Evolutionary conservation across 2,113 vertebrate species (phyloP), one percentile per base, ranked within the genome.

Genomic region (Argyrosomus japonicus): DNA sequence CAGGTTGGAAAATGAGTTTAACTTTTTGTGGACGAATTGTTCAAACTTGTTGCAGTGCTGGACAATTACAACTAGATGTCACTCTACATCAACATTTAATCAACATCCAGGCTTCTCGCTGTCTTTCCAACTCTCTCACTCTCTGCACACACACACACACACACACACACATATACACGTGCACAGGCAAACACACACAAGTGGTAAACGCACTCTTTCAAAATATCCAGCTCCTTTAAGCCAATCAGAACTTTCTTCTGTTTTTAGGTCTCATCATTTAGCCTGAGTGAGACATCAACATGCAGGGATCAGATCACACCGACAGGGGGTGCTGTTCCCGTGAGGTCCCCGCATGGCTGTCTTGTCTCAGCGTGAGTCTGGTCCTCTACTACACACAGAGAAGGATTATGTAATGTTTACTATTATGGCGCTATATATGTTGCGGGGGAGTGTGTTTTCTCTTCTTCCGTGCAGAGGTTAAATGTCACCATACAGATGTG

Each of bases 401-500:
- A 67, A 72, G 27, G 82, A 91, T 95, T 95, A 93, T 94, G 93
- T 95, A 93, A 95, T 91, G 75, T 89, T 87, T 88, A 87, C 85
- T 92, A 88, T 89, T 87, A 68, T 73, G 75, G 32, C 67, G 71
- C 60, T 80, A 23, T 40, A 68, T 92, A 57, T 61, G 70, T 47
- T 43, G 58, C 45, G 48, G 62, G 23, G 62, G 68, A 17, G 18
- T 53, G 19, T 65, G 14, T 4, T 74, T 71, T 68, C 14, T 27
- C 11, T 36, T 36, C 7, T 13, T 45, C 19, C 36, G 0, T 25
- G 50, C 21, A 21, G 15, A 53, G 17, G 19, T 72, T n/a, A 82
- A 81, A 85, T 48, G 68, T 70, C 69, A 77, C 64, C 2, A 12
- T 14, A 32, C 47, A 25, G 0, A 21, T 71, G 21, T 53, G 56